phyloP scores from a whole-genome alignment of 2,113 vertebrate genomes.

The Halichoeres trimaculatus region DNA sequence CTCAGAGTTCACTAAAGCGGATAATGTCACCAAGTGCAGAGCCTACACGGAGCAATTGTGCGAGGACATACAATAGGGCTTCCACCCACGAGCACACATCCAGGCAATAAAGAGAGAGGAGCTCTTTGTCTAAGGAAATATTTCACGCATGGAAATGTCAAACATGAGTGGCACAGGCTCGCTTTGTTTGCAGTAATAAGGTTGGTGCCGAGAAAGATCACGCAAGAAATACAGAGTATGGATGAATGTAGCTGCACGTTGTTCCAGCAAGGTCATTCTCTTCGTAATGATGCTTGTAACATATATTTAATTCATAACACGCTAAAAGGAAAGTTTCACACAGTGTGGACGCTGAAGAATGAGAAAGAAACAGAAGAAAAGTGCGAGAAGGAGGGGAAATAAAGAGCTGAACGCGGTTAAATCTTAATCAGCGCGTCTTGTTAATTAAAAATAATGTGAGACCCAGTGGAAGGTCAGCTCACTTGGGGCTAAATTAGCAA shows the following conservation, averaged over 20 bases:
- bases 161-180: slow-evolving; percentile 27
- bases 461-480: slow-evolving; percentile 16
- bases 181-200: slow-evolving; percentile 35
- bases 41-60: slow-evolving; percentile 55
- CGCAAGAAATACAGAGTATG: background rate
- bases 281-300: accelerated
- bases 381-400: background rate
- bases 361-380: slow-evolving; percentile 10
- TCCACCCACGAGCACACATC: slow-evolving; percentile 61
- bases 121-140: slow-evolving; percentile 36
- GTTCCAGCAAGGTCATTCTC: background rate
- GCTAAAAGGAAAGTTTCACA: slow-evolving; percentile 6
- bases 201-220: background rate
- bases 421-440: slow-evolving; percentile 18
- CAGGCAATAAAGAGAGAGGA: slow-evolving; percentile 45
- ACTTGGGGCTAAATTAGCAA: background rate
- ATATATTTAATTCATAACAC: background rate
- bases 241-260: background rate
- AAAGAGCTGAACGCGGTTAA: slow-evolving; percentile 23
- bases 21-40: slow-evolving; percentile 59
- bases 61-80: slow-evolving; percentile 57
- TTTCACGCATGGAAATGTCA: slow-evolving; percentile 57
- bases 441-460: slow-evolving; percentile 34
- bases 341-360: slow-evolving; percentile 1
- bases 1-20: slow-evolving; percentile 61